Base-by-base conservation (phyloP, 2,797 vertebrate species). In the Rousettus madagascariensis region DNA sequence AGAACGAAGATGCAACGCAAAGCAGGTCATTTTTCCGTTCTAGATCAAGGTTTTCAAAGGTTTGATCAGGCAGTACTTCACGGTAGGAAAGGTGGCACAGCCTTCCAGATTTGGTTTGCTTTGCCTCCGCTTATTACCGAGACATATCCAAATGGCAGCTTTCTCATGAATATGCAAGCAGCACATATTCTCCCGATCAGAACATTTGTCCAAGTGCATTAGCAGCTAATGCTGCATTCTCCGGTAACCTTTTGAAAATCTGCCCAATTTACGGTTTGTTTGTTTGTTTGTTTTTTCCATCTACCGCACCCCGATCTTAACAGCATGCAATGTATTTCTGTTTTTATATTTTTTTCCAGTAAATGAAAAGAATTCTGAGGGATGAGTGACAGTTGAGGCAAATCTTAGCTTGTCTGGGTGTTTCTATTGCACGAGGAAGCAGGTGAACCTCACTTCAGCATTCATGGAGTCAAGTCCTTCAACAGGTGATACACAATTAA, bases 311-410 rank as follows among this genome's bases (percentile, higher is more conserved):
- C 36, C 61, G 36, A 5, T 66, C 86, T 91, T 66, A 93, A 85
- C 19, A 88, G 43, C 22, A 49, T 20, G 4, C 0, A 13, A 28
- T 65, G 1, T 30, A 53, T 15, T 66, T 66, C 94, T 88, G 22
- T 86, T 88, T 88, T 83, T 51, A 30, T 20, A 72, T 59, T 84
- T 89, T 74, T 66, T 36, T 55, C 69, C 22, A 33, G 36, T 38
- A 88, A 94, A 92, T 46, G 36, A 89, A 88, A 96, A 63, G 38
- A 59, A 86, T 83, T 79, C 38, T 8, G 11, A 90, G 57, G 43
- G 38, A 36, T 80, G 41, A 78, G n/a, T 49, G 95, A 78, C 43
- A 66, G 38, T 6, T 30, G 63, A 74, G 38, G 59, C 3, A 19
- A 89, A 71, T 86, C 30, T 88, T 49, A 53, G 46, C 63, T 57